Conservation (phyloP, 2,888 invertebrate genomes). For the Thecophora atra region DNA sequence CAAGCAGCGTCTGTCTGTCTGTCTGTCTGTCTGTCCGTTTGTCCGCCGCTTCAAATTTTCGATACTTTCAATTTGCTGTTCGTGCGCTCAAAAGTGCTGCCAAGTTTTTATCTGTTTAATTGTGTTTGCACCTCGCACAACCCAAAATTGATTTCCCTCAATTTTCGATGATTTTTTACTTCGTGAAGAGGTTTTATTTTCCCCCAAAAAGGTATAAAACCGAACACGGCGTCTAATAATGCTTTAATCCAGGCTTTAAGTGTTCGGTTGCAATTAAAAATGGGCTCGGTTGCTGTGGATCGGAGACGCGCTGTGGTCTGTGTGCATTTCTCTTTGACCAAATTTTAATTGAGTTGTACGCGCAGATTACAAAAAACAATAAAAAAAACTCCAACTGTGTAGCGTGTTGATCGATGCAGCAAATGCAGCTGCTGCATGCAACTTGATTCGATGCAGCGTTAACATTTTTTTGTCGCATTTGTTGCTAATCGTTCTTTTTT, state of each 20-base stretch:
- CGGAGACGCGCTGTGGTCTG: neutral
- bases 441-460: neutral
- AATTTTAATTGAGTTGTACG: constrained; percentile 30
- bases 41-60: neutral
- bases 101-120: constrained; percentile 32
- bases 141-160: constrained; percentile 14
- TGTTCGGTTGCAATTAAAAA: constrained; percentile 20
- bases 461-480: neutral
- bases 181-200: neutral
- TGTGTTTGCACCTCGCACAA: constrained; percentile 29
- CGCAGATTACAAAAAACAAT: neutral
- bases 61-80: constrained; percentile 23
- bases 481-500: neutral
- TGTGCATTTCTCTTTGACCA: constrained; percentile 10
- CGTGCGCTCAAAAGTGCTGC: constrained; percentile 18
- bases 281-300: neutral
- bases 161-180: neutral
- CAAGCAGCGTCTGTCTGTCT: neutral
- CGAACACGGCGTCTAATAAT: neutral
- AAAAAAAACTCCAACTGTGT: no score
- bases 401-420: constrained; percentile 8
- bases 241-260: constrained; percentile 1
- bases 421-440: constrained; percentile 21
- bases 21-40: neutral
- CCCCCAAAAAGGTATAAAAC: neutral